Conservation (phyloP, 92 coral and sea anemone genomes). For the Zoanthus gigantus region DNA sequence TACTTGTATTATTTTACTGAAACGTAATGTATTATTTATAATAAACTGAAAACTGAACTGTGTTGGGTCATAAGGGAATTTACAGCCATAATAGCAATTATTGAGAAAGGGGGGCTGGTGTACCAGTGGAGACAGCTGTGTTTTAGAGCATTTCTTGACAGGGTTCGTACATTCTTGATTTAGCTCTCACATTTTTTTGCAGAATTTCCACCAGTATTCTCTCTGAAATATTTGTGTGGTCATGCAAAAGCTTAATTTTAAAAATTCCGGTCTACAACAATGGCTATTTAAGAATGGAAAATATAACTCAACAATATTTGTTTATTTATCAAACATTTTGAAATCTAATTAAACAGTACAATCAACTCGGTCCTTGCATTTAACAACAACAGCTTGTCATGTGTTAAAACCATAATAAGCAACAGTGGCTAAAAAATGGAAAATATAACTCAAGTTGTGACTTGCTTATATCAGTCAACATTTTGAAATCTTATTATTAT, state of each 20-base stretch:
- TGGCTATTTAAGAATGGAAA: conserved; percentile 25
- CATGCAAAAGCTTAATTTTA: conserved; percentile 1
- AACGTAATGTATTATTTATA: conserved; percentile 22
- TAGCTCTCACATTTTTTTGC: conserved; percentile 20
- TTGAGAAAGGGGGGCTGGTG: conserved; percentile 16
- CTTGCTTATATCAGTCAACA: conserved; percentile 8
- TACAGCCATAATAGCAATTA: conserved; percentile 17
- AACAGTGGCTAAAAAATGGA: conserved; percentile 30
- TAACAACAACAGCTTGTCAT: conserved; percentile 34
- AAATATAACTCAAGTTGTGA: conserved; percentile 25
- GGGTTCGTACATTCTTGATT: conserved; percentile 11
- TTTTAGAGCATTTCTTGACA: conserved; percentile 21
- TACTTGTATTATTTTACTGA: conserved; percentile 25
- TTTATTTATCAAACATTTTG: conserved; percentile 33
- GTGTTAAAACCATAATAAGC: conserved; percentile 29
- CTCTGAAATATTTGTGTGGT: conserved; percentile 31
- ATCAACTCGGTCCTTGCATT: conserved; percentile 23
- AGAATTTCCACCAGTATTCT: conserved; percentile 27
- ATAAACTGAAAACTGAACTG: conserved; percentile 24
- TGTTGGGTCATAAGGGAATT: conserved; percentile 29
- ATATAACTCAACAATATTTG: conserved; percentile 18
- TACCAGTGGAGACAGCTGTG: conserved; percentile 35
- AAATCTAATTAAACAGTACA: conserved; percentile 31
- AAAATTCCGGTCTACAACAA: conserved; percentile 23
- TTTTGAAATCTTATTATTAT: conserved; percentile 6